Conservation (phyloP, 2,797 vertebrate species). For the Gorsachius magnificus region DNA sequence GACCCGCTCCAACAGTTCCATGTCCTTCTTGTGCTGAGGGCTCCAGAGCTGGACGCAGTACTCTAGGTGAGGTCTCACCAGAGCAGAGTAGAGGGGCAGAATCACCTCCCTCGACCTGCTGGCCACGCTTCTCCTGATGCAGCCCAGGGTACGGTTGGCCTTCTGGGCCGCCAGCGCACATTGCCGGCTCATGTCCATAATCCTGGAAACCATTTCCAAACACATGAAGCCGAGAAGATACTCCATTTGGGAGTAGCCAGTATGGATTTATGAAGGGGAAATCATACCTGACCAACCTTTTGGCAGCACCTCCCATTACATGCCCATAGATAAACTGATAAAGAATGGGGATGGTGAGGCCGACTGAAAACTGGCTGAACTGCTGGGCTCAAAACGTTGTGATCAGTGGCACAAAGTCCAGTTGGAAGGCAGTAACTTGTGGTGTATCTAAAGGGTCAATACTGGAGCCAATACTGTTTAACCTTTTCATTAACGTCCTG, state of each 20-base stretch:
- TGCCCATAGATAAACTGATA: neutral
- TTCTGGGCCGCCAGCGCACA: no score
- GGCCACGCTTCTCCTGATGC: no score
- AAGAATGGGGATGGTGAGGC: neutral
- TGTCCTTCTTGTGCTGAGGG: no score
- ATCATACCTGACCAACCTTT: neutral
- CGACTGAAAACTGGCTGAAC: neutral
- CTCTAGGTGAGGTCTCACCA: no score
- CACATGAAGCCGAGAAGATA: neutral
- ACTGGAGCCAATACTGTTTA: neutral
- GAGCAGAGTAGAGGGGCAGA: no score
- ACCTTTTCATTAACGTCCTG: neutral
- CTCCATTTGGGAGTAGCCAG: neutral
- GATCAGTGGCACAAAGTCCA: neutral
- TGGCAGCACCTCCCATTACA: neutral
- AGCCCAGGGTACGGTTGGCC: no score
- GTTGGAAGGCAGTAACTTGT: neutral
- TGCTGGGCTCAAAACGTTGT: neutral
- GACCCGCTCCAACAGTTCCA: no score
- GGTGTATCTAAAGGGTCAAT: neutral
- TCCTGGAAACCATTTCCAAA: neutral
- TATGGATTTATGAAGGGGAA: neutral
- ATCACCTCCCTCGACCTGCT: no score
- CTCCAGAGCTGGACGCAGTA: no score
- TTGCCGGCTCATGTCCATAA: no score